Conservation (phyloP, 2,113 vertebrate genomes). For the Charadrius vociferus region DNA sequence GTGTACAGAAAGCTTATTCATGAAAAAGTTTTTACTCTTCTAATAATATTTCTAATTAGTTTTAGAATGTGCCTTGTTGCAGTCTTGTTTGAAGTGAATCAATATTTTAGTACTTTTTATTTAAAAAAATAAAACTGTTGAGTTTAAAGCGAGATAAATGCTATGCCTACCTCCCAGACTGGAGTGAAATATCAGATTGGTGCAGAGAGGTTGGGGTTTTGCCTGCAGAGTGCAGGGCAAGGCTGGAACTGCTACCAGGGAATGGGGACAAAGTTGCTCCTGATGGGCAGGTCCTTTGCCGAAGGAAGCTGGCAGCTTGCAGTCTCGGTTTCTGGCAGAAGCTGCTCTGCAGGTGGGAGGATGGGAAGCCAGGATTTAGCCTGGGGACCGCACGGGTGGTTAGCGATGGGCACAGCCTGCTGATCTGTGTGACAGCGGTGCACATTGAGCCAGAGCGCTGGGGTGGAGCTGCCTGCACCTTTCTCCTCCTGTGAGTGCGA, state of each 20-base stretch:
- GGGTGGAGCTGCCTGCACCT: neutral
- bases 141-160: neutral
- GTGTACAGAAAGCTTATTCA: neutral
- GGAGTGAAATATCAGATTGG: neutral
- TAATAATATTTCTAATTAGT: neutral
- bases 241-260: neutral
- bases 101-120: neutral
- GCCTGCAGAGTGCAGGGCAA: neutral
- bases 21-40: neutral
- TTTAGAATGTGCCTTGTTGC: neutral
- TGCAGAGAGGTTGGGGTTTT: neutral
- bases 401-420: neutral
- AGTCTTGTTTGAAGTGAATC: neutral
- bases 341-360: neutral
- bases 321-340: rapidly evolving
- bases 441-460: rapidly evolving
- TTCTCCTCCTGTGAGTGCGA: neutral
- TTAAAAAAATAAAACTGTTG: neutral
- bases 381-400: neutral
- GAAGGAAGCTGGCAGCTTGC: neutral
- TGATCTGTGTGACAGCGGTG: neutral
- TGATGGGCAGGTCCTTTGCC: neutral
- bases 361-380: neutral
- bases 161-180: neutral
- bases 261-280: neutral